Conservation (phyloP, 2,113 vertebrate genomes). For the Spilogale gracilis region DNA sequence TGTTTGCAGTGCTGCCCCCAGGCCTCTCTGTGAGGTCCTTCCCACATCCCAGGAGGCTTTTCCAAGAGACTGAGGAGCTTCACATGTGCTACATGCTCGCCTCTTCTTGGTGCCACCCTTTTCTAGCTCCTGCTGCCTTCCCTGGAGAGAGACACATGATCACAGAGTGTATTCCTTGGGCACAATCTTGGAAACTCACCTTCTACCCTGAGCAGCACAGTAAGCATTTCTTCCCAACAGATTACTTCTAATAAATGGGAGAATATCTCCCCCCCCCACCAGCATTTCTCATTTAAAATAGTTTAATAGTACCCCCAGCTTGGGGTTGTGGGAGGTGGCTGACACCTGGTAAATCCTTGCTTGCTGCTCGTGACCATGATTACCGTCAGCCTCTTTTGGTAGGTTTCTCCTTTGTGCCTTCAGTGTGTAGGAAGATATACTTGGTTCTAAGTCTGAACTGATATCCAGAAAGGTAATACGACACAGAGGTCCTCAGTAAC, state of each 20-base stretch:
- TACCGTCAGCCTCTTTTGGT: not conserved
- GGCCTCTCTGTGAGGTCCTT: not conserved
- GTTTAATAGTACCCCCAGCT: not conserved
- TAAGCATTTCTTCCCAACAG: not conserved
- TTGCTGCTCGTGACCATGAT: fast-evolving
- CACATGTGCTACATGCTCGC: fast-evolving
- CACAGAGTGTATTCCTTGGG: not conserved
- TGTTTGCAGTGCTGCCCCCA: not conserved
- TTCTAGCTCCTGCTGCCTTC: not conserved
- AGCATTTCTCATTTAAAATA: not conserved
- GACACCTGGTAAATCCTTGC: not conserved
- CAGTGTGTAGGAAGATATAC: not conserved
- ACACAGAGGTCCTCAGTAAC: not conserved
- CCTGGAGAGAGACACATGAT: not conserved
- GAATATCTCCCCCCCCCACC: not conserved
- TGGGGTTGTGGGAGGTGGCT: not conserved
- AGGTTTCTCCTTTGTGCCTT: not conserved
- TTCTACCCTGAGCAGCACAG: not conserved
- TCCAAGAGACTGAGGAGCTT: not conserved
- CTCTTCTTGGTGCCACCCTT: not conserved
- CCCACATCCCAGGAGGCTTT: not conserved
- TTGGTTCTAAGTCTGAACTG: not conserved
- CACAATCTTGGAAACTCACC: not conserved
- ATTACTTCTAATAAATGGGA: not conserved
- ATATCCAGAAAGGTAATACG: not conserved